Evolutionary conservation across 2,888 invertebrate genomes (phyloP), one percentile per base, ranked within the genome.

Genomic region (Macrosiphum euphorbiae): DNA sequence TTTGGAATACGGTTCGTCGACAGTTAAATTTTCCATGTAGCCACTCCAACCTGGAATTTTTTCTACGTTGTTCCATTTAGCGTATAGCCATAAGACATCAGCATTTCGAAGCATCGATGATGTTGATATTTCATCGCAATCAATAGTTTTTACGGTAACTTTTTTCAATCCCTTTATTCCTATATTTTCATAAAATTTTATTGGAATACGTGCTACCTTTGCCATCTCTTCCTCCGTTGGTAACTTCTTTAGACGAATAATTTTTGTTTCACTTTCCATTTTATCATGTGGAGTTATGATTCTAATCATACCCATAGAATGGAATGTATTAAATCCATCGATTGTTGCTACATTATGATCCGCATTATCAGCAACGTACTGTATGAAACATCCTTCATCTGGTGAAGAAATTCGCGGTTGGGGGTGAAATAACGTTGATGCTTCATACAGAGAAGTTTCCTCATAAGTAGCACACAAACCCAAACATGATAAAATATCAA

Each of bases 21-120:
- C 67, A 67, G 67, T n/a, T 67, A 67, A 67, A 67, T 67, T 67
- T 67, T 67, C 67, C n/a, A n/a, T 67, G 67, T 67, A 67, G 67
- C 67, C 67, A n/a, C n/a, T n/a, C n/a, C 67, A 67, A 4, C 67
- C 61, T 61, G 61, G 67, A 67, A 67, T 67, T 13, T 67, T n/a
- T 67, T 67, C 67, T n/a, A n/a, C 67, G 67, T 67, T 67, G 67
- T 67, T 67, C 67, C n/a, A 67, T 67, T 67, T 67, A 67, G 67
- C 67, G 67, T 67, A 67, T 13, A n/a, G 16, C 67, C n/a, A 67
- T 67, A n/a, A n/a, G n/a, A 67, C 67, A 67, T 67, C 67, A 67
- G 67, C 67, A 67, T 67, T 67, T 67, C 67, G 13, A n/a, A 67
- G 13, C 67, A 67, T 67, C 67, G n/a, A 67, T 67, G 67, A 67